phyloP scores from a whole-genome alignment of 2,797 vertebrate genomes.

The Carcharodon carcharias region DNA sequence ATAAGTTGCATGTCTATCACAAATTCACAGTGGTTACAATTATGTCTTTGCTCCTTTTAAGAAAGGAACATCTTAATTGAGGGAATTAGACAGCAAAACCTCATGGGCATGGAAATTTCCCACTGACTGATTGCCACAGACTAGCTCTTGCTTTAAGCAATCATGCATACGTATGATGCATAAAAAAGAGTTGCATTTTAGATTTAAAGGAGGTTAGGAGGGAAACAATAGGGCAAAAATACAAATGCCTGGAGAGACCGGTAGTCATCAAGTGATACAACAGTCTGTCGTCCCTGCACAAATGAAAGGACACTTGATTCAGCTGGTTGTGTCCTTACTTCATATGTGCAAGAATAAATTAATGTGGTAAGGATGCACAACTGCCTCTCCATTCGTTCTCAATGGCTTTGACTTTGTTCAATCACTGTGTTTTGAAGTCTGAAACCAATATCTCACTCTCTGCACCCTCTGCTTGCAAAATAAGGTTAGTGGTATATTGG shows the following conservation, averaged over 20 bases:
- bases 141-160: not conserved
- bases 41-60: not conserved
- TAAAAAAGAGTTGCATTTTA: not conserved
- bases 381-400: not conserved
- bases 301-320: not conserved
- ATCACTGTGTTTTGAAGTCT: too few species aligned
- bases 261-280: not conserved
- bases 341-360: not conserved
- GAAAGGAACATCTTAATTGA: not conserved
- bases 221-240: not conserved
- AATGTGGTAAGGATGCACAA: not conserved
- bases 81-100: not conserved
- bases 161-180: not conserved
- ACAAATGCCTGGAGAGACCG: not conserved
- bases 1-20: not conserved
- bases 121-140: not conserved
- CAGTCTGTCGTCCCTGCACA: too few species aligned
- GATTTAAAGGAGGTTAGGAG: not conserved
- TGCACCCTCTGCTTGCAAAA: too few species aligned
- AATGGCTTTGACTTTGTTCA: not conserved
- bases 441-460: too few species aligned
- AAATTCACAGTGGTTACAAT: not conserved
- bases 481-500: too few species aligned
- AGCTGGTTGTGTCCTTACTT: not conserved
- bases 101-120: not conserved